phyloP scores from a whole-genome alignment of 2,797 vertebrate genomes.

The Alosa sapidissima region DNA sequence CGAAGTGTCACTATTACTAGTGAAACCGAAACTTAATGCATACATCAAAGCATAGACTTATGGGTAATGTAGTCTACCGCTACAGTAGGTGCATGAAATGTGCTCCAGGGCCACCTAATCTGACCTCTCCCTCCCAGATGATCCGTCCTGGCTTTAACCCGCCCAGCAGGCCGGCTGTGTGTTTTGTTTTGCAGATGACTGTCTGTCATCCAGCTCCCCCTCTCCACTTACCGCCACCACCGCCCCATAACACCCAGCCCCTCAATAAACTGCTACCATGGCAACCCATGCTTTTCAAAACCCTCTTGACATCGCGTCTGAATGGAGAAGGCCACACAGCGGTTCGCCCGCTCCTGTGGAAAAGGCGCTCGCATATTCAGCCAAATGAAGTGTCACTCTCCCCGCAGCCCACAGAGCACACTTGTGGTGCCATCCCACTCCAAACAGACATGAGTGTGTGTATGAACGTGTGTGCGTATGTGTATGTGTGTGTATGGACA shows the following conservation, averaged over 20 bases:
- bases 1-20: no score
- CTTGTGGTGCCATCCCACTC: conserved; percentile 48
- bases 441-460: conserved; percentile 52
- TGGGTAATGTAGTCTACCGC: no score
- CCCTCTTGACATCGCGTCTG: conserved; percentile 66
- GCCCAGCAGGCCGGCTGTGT: conserved; percentile 13
- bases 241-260: conserved; percentile 49
- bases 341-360: conserved; percentile 58
- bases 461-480: not conserved
- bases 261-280: conserved; percentile 67
- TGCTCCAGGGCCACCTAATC: not conserved
- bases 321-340: conserved; percentile 55
- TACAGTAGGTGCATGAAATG: not conserved
- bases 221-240: not conserved
- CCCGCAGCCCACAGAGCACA: conserved; percentile 56
- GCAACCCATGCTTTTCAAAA: conserved; percentile 65
- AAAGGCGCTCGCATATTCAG: conserved; percentile 58
- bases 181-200: conserved; percentile 51
- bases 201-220: conserved; percentile 35
- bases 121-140: not conserved
- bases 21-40: no score
- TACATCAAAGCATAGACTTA: no score
- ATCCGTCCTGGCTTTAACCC: not conserved
- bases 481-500: not conserved
- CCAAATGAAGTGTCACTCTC: conserved; percentile 60